phyloP scores from a whole-genome alignment of 2,888 invertebrate species.

The Xanthorhoe spadicearia region DNA sequence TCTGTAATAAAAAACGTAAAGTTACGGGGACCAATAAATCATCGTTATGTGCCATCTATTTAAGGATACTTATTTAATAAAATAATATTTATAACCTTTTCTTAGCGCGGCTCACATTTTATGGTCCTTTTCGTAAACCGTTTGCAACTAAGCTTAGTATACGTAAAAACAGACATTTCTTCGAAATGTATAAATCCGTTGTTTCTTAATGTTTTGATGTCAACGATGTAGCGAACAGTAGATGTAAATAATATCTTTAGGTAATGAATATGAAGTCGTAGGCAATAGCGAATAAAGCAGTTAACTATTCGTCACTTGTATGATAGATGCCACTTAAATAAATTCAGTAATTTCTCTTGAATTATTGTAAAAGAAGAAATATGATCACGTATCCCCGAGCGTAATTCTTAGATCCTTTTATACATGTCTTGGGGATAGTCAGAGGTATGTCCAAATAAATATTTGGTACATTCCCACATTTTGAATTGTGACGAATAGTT shows the following conservation, averaged over 20 bases:
- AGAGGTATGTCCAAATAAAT: no score
- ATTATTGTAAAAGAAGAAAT: no score
- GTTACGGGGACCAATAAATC: constrained; percentile 73
- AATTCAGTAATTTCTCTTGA: neutral
- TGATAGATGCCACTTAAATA: neutral
- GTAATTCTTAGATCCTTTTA: no score
- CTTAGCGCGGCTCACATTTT: constrained; percentile 20
- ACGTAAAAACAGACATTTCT: constrained; percentile 14
- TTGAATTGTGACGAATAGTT: constrained; percentile 17
- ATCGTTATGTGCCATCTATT: constrained; percentile 69
- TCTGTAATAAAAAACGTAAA: constrained; percentile 51
- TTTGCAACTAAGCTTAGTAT: constrained; percentile 24
- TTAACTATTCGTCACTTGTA: constrained; percentile 21
- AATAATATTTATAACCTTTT: constrained; percentile 27
- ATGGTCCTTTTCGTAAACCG: constrained; percentile 18
- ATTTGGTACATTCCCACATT: no score
- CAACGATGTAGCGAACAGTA: constrained; percentile 11
- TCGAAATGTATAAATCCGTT: constrained; percentile 12
- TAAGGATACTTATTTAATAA: constrained; percentile 51
- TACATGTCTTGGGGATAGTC: no score
- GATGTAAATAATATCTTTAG: constrained; percentile 28
- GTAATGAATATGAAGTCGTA: constrained; percentile 12
- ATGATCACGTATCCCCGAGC: no score
- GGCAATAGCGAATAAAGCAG: constrained; percentile 5
- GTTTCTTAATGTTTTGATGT: constrained; percentile 15